Evolutionary conservation across 2,113 vertebrate genomes (phyloP), one percentile per base, ranked within the genome.

Genomic region (Plotosus lineatus): DNA sequence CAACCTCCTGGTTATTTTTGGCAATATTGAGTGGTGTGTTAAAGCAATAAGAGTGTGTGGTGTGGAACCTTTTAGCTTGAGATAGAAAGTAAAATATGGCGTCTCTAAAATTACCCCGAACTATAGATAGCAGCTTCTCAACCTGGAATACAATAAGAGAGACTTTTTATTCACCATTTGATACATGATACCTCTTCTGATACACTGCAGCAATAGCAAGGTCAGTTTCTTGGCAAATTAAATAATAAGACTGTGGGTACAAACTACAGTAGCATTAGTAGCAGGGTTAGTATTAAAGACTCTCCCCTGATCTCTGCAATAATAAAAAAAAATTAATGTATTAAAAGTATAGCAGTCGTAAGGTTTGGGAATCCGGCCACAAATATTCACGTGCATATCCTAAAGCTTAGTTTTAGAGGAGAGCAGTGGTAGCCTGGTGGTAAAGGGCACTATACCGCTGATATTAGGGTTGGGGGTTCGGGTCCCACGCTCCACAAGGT

Each of bases 1-100:
- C 50, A 15, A 55, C 50, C 50, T 75, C 23, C 33, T 53, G 50
- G 33, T 75, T 75, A 55, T 75, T 75, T 75, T 56, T 75, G 51
- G 51, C 31, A 56, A 17, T 19, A 55, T n/a, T n/a, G 72, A 53
- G 10, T 55, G 48, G 73, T 56, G 73, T 75, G 51, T 75, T 56
- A 75, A 75, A 51, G 44, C 26, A 50, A 17, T 75, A 26, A 38
- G 71, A 36, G 31, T 74, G 28, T 56, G 72, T 8, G 1, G 46
- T 51, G 28, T 33, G 46, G 44, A 74, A 74, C 26, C n/a, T 26
- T 44, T 71, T 28, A 71, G 42, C 68, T 28, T 71, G 36, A 23
- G 36, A 66, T 66, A 21, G 10, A 40, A 23, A 36, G 10, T 66
- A 66, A 71, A 48, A 2, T 46, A 17, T 46, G 11, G 26, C 46